Evolutionary conservation across 1,140 invertebrate species (phyloP).

Genomic region (Papilio polytes): DNA sequence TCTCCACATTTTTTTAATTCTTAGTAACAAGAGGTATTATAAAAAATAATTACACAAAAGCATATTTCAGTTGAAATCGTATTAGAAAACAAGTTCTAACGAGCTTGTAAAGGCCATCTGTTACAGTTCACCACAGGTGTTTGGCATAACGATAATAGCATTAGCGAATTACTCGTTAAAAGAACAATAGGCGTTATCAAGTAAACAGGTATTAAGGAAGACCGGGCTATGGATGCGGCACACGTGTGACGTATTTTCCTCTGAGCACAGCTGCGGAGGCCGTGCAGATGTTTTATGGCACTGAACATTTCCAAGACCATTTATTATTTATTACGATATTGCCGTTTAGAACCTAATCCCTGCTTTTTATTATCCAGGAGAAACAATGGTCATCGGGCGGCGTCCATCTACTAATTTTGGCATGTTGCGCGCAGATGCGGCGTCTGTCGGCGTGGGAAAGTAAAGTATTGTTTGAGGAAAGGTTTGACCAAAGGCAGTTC

Average conservation of each 20-base stretch:
- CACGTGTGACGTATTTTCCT: conserved; percentile 79
- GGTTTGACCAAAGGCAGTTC: conserved; percentile 34
- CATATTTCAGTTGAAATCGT: conserved; percentile 25
- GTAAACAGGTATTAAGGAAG: conserved; percentile 56
- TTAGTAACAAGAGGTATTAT: conserved; percentile 3
- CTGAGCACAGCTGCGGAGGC: conserved; percentile 72
- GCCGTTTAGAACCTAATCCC: conserved; percentile 80
- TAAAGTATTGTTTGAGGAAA: conserved; percentile 44
- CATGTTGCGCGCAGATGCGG: conserved; percentile 72
- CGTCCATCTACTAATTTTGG: conserved; percentile 71
- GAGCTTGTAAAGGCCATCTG: conserved; percentile 42
- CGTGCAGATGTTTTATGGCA: conserved; percentile 80
- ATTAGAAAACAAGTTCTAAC: conserved; percentile 43
- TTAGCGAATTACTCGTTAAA: conserved; percentile 49
- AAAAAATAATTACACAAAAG: conserved; percentile 28
- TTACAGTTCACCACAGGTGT: conserved; percentile 50
- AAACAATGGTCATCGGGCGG: conserved; percentile 74
- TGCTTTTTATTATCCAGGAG: conserved; percentile 73
- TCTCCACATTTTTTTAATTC: background rate
- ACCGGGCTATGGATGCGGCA: conserved; percentile 63
- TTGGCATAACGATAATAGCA: conserved; percentile 42
- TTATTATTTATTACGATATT: conserved; percentile 82
- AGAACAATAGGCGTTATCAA: conserved; percentile 65
- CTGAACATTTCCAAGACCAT: conserved; percentile 78
- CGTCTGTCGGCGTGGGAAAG: conserved; percentile 67